phyloP scores from a whole-genome alignment of 2,113 vertebrate genomes.

The Chunga burmeisteri region DNA sequence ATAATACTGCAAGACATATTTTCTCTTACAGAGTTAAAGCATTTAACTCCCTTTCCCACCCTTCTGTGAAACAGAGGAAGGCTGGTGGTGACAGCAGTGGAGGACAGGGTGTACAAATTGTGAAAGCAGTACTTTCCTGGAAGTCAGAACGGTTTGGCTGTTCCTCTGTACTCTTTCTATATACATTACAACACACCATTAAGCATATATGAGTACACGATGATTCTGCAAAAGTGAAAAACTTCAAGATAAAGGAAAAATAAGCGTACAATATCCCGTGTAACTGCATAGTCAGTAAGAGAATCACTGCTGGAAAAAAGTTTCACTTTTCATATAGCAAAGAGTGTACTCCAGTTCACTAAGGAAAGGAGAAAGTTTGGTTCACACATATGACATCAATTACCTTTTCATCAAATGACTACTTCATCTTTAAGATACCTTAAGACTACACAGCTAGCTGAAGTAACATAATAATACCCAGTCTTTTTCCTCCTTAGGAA shows the following conservation, averaged over 20 bases:
- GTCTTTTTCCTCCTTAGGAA: neutral
- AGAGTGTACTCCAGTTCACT: neutral
- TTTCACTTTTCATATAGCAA: neutral
- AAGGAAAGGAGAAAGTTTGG: neutral
- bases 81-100: neutral
- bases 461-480: neutral
- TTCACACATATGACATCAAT: neutral
- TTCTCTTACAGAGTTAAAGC: neutral
- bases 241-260: neutral
- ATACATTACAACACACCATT: neutral
- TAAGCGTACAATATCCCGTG: neutral
- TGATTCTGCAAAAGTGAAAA: neutral
- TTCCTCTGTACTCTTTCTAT: neutral
- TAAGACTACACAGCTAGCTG: neutral
- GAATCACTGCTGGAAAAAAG: neutral
- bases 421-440: neutral
- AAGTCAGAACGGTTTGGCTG: neutral
- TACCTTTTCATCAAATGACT: neutral
- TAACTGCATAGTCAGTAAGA: neutral
- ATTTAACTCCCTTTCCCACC: neutral
- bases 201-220: accelerated
- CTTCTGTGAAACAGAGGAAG: neutral
- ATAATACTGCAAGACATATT: neutral
- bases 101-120: neutral
- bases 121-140: neutral